A percentile compares a stretch with the other conserved stretches of the same genome.
phyloP scores from a whole-genome alignment of 2,888 invertebrate genomes.

The Heliconius aoede region DNA sequence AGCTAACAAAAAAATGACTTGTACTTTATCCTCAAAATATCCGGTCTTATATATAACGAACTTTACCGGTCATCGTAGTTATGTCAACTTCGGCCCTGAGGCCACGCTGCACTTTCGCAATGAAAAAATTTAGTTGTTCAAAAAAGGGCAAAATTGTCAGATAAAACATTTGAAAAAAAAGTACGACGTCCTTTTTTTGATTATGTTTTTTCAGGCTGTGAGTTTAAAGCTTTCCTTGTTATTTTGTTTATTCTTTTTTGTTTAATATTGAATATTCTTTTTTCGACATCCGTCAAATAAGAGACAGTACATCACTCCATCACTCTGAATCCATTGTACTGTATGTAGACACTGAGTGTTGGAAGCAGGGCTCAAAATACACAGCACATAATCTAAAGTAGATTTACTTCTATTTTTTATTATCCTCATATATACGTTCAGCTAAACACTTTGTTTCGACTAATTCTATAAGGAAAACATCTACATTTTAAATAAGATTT shows the following conservation, averaged over 20 bases:
- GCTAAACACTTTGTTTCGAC: too few species aligned
- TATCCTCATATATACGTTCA: too few species aligned
- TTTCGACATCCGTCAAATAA: too few species aligned
- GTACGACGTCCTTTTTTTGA: constrained; percentile 23
- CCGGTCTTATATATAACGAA: constrained; percentile 27
- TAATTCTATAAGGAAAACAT: too few species aligned
- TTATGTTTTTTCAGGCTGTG: constrained; percentile 33
- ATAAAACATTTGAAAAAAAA: constrained; percentile 44
- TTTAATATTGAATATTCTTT: background rate
- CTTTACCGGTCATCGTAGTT: constrained; percentile 34
- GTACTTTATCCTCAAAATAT: background rate
- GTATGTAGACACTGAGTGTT: too few species aligned
- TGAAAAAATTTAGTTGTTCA: constrained; percentile 44
- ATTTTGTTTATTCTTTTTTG: background rate
- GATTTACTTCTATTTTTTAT: too few species aligned
- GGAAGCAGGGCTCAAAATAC: too few species aligned
- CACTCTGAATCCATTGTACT: too few species aligned
- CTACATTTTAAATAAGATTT: too few species aligned
- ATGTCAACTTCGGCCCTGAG: constrained; percentile 44
- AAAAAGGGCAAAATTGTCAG: constrained; percentile 38
- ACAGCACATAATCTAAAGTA: too few species aligned
- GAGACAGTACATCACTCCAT: too few species aligned
- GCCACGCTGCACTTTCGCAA: constrained; percentile 44
- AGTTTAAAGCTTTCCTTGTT: constrained; percentile 13
- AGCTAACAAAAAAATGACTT: background rate